A percentile compares a stretch with the other conserved stretches of the same genome.
Evolutionary conservation across 2,888 invertebrate genomes (phyloP).

Genomic region (Stenichneumon culpator): DNA sequence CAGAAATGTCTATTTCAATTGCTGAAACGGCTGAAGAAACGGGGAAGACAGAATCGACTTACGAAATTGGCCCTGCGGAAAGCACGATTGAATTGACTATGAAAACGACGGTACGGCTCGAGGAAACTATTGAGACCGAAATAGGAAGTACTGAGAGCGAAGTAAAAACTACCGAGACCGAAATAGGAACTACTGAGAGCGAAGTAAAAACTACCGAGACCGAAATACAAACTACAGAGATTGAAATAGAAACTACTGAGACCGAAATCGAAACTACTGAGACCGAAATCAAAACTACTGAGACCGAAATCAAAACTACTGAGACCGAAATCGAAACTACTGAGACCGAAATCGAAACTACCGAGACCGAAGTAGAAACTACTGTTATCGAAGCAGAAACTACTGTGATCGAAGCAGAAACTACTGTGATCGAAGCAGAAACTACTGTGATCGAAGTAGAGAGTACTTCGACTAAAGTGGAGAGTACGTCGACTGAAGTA

Average conservation of each 20-base stretch:
- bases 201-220: constrained; percentile 8
- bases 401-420: too few relatives aligned
- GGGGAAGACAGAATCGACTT: not conserved
- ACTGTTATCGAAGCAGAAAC: too few relatives aligned
- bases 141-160: not conserved
- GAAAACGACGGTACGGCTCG: not conserved
- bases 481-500: not conserved
- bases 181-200: not conserved
- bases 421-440: too few relatives aligned
- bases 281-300: too few relatives aligned
- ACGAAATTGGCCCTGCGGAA: not conserved
- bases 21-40: not conserved
- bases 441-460: too few relatives aligned
- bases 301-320: too few relatives aligned
- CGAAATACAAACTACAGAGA: constrained; percentile 69
- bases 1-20: not conserved
- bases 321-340: too few relatives aligned
- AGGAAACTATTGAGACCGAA: not conserved
- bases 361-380: too few relatives aligned
- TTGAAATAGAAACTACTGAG: too few relatives aligned
- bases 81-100: not conserved
- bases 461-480: constrained; percentile 43
- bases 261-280: too few relatives aligned
- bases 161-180: constrained; percentile 2
- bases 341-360: too few relatives aligned